Percentiles rank a stretch among this genome's conserved stretches.
These are phyloP conservation scores for Coleophora deauratella DNA, from an alignment of 2,888 invertebrate species.

Conservation along the genomic window DNA sequence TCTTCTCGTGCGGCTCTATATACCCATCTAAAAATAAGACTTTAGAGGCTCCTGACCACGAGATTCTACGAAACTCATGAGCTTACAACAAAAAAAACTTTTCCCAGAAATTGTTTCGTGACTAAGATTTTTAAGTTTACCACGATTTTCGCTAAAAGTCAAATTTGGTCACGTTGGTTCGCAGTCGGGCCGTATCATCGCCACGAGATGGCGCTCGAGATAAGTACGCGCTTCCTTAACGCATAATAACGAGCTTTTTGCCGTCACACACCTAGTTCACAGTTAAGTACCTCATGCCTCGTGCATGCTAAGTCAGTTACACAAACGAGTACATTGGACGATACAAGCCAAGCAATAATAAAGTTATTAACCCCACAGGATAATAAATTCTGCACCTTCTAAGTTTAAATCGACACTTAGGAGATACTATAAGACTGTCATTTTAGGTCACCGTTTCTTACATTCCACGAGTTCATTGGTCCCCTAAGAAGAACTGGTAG, in stretches of 20 bases:
- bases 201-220: slow-evolving; percentile 27
- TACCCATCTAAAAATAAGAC: too few species aligned
- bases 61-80: slow-evolving; percentile 37
- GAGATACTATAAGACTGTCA: neutral
- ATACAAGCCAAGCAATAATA: neutral
- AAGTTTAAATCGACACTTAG: slow-evolving; percentile 5
- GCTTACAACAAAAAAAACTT: slow-evolving; percentile 30
- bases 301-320: slow-evolving; percentile 13
- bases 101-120: slow-evolving; percentile 45
- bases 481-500: slow-evolving; percentile 37
- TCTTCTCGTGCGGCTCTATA: too few species aligned
- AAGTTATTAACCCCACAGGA: too few species aligned
- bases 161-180: slow-evolving; percentile 38
- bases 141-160: slow-evolving; percentile 32
- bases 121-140: slow-evolving; percentile 37
- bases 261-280: slow-evolving; percentile 28
- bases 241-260: slow-evolving; percentile 23
- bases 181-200: slow-evolving; percentile 15
- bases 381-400: slow-evolving; percentile 2
- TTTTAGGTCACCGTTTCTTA: neutral
- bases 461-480: slow-evolving; percentile 53
- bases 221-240: slow-evolving; percentile 32
- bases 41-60: too few species aligned
- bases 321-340: slow-evolving; percentile 9
- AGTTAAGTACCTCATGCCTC: slow-evolving; percentile 27